These are phyloP conservation scores for Orius laevigatus DNA, from an alignment of 1,140 invertebrate species.

Conservation along the genomic window DNA sequence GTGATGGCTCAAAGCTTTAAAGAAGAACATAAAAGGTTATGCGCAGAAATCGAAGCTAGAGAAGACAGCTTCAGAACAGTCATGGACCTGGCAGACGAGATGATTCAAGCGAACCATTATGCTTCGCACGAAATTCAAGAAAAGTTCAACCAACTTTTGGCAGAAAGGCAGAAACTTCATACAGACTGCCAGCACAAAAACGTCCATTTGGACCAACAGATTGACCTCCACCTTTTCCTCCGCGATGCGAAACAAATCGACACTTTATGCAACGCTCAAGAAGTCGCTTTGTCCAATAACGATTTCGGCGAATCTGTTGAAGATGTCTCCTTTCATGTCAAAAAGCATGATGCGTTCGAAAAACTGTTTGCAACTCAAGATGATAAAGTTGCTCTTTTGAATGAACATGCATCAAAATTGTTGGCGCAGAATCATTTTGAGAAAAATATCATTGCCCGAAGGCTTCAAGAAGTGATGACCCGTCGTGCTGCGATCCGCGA, in stretches of 20 bases:
- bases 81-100: slow-evolving; percentile 60
- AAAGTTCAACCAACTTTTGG: slow-evolving; percentile 54
- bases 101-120: slow-evolving; percentile 77
- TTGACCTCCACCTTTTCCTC: slow-evolving; percentile 87
- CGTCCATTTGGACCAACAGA: slow-evolving; percentile 81
- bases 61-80: slow-evolving; percentile 71
- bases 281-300: slow-evolving; percentile 47
- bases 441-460: slow-evolving; percentile 59
- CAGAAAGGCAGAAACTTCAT: slow-evolving; percentile 62
- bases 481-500: slow-evolving; percentile 54
- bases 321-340: slow-evolving; percentile 69
- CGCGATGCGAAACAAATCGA: slow-evolving; percentile 88
- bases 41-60: slow-evolving; percentile 86
- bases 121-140: slow-evolving; percentile 64
- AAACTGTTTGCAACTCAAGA: slow-evolving; percentile 69
- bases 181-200: slow-evolving; percentile 79
- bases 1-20: slow-evolving; percentile 73
- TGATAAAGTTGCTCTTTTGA: slow-evolving; percentile 67
- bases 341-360: slow-evolving; percentile 83
- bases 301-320: slow-evolving; percentile 54
- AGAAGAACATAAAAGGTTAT: slow-evolving; percentile 77
- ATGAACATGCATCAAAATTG: slow-evolving; percentile 77
- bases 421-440: slow-evolving; percentile 89
- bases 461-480: slow-evolving; percentile 50
- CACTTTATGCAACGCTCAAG: slow-evolving; percentile 72